Evolutionary conservation across 2,888 invertebrate species (phyloP), one percentile per base, ranked within the genome.

Genomic region (Tupiocoris notatus): DNA sequence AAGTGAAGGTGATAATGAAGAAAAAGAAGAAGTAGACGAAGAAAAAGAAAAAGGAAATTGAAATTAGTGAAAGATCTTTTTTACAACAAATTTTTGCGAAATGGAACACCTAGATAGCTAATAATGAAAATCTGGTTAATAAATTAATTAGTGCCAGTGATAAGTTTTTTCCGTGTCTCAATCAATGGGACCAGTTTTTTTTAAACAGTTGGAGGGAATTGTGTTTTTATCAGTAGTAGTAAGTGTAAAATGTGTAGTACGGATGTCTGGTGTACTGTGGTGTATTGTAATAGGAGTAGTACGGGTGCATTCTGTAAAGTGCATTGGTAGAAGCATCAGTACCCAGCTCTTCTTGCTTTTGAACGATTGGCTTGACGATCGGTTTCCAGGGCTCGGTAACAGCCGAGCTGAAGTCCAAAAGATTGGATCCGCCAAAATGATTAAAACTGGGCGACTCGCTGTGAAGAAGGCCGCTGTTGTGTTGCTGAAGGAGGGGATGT

Each of bases 281-380:
- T 7, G 12, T 39, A 39, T 39, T 39, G 39, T 39, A 39, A 12
- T 39, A 39, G 6, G 39, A 39, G 12, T 39, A 39, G 39, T 39
- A 39, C 39, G 39, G 39, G 39, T 39, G 12, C 39, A 39, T 39
- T 12, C 3, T 39, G 39, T 39, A 39, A 12, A 39, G 39, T 12
- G 39, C 39, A 39, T 39, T 39, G 39, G 3, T 59, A 20, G 39
- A 67, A 22, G 67, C 54, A 21, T n/a, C 39, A 54, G 22, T 73
- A 76, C 73, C 77, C 39, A 39, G 39, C 61, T 78, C 78, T 57
- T 77, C 78, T 18, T 75, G 77, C 25, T 77, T 75, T 25, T 73
- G 75, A 18, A 67, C 59, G 68, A 78, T 78, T 2, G 78, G 78
- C 67, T 78, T 77, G 62, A 73, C n/a, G 22, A 77, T 75, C 12